Evolutionary conservation across 2,888 invertebrate species (phyloP).

Genomic region (Chrysomela aeneicollis): DNA sequence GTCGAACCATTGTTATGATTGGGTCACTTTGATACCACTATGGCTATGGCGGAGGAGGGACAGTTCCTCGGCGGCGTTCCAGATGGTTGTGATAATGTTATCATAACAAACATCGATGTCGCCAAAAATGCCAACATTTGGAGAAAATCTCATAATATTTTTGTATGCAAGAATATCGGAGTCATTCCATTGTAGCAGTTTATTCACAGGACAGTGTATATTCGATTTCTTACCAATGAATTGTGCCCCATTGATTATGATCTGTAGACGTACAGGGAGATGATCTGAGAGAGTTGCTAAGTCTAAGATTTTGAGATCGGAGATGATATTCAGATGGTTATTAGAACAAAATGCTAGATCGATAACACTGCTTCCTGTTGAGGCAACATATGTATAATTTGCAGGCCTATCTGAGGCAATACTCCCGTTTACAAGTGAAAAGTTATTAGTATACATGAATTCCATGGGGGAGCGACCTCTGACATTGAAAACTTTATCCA

Average conservation of each 20-base stretch:
- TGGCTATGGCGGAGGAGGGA: too few species aligned
- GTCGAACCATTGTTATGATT: too few species aligned
- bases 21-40: too few species aligned
- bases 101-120: not conserved
- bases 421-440: not conserved
- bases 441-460: not conserved
- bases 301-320: not conserved
- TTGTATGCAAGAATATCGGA: too few species aligned
- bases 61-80: too few species aligned
- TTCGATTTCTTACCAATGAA: not conserved
- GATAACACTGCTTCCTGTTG: not conserved
- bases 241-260: not conserved
- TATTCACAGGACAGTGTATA: not conserved
- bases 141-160: not conserved
- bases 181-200: too few species aligned
- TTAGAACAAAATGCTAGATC: slow-evolving; percentile 1
- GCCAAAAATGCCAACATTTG: not conserved
- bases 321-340: not conserved
- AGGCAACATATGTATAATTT: not conserved
- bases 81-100: too few species aligned
- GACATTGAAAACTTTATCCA: not conserved
- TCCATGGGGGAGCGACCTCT: not conserved
- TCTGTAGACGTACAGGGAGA: not conserved
- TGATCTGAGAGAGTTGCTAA: too few species aligned
- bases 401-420: not conserved